Evolutionary conservation across 2,797 vertebrate species (phyloP), one percentile per base, ranked within the genome.

Genomic region (Peromyscus eremicus): DNA sequence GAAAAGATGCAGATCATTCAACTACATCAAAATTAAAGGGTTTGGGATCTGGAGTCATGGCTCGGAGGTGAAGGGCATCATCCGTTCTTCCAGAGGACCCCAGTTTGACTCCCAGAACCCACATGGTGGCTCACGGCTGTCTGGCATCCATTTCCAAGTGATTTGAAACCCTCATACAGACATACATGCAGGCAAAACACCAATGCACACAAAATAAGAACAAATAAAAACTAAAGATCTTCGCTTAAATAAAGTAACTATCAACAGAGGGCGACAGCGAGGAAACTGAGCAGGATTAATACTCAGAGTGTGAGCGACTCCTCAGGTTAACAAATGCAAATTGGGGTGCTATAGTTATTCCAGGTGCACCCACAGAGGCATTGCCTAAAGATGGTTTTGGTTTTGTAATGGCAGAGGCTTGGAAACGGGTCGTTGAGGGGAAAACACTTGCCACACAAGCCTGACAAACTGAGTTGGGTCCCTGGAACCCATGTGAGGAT

Each of bases 1-100:
- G 71, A 82, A 96, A 96, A 94, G 77, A 75, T 13, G 73, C 3
- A 43, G 57, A 49, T 81, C 52, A 87, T 52, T 34, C 52, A 37
- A 68, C 11, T 37, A 66, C 43, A 84, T 90, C 92, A 43, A 96
- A 94, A 83, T 64, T 2, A 83, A 92, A 90, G 70, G 19, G n/a
- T 71, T 71, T 37, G 1, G n/a, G 70, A 19, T n/a, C 19, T 37
- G 70, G 70, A 71, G 70, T 19, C 9, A 71, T 21, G 3, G n/a
- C 3, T 2, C 70, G 37, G n/a, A 9, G n/a, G 70, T 71, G 9
- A 71, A 71, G 70, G 19, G n/a, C 3, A 23, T 34, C 21, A 37
- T 9, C n/a, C 0, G 1, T 21, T 71, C 70, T 71, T 37, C n/a
- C 9, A 71, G 70, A 37, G n/a, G n/a, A 23, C 19, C 19, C 9